A percentile compares a stretch with the other conserved stretches of the same genome.
phyloP scores from a whole-genome alignment of 1,140 invertebrate species.

The Brachionus plicatilis region DNA sequence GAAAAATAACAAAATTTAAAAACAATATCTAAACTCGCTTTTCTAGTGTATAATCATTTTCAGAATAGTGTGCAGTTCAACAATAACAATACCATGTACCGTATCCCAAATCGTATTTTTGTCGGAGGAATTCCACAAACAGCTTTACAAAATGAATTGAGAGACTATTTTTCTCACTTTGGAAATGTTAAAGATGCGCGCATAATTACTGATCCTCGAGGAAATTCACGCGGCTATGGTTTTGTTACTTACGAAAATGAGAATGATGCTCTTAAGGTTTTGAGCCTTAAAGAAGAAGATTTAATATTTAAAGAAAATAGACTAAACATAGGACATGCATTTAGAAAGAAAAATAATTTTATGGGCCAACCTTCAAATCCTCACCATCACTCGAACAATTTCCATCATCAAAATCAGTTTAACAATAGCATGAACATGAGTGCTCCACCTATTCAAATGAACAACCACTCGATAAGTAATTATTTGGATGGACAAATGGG shows the following conservation, averaged over 20 bases:
- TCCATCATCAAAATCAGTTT: slow-evolving; percentile 8
- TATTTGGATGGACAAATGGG: neutral
- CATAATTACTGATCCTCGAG: slow-evolving; percentile 31
- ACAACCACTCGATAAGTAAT: slow-evolving; percentile 1
- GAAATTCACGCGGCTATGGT: slow-evolving; percentile 28
- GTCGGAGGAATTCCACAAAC: slow-evolving; percentile 36
- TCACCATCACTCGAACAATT: slow-evolving; percentile 15
- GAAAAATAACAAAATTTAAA: neutral
- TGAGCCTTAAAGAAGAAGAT: slow-evolving; percentile 39
- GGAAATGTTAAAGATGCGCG: slow-evolving; percentile 31
- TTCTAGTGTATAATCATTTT: slow-evolving; percentile 9
- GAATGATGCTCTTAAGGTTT: slow-evolving; percentile 10
- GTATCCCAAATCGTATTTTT: slow-evolving; percentile 36
- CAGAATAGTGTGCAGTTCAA: neutral
- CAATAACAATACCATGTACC: slow-evolving; percentile 32
- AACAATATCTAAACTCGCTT: neutral
- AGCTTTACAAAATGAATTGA: slow-evolving; percentile 15
- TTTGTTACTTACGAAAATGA: slow-evolving; percentile 37
- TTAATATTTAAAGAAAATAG: slow-evolving; percentile 29
- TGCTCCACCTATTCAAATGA: neutral
- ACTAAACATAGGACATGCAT: slow-evolving; percentile 32
- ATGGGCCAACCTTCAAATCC: neutral
- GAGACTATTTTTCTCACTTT: slow-evolving; percentile 38
- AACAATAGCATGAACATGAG: neutral
- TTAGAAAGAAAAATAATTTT: slow-evolving; percentile 39